Percentiles rank a stretch among this genome's conserved stretches.
Conservation (phyloP, 2,888 invertebrate species). For the Hypena proboscidalis region DNA sequence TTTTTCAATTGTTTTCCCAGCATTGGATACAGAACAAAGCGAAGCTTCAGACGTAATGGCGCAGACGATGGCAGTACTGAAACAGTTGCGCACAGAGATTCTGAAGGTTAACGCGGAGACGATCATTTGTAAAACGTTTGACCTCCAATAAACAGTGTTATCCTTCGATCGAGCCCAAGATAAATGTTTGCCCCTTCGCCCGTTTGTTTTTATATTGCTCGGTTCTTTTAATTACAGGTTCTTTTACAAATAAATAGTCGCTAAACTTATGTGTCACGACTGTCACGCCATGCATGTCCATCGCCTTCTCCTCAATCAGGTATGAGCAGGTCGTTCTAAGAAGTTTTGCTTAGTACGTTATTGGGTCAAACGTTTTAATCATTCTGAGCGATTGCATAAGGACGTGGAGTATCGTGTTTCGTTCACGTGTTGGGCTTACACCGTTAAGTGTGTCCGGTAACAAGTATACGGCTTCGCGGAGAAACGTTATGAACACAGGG, state of each 20-base stretch:
- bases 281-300: background rate
- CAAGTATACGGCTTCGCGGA: constrained; percentile 51
- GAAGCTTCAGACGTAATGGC: constrained; percentile 32
- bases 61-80: constrained; percentile 42
- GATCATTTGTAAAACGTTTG: constrained; percentile 59
- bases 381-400: constrained; percentile 55
- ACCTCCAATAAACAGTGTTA: constrained; percentile 55
- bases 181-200: constrained; percentile 43
- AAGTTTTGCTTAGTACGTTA: constrained; percentile 44
- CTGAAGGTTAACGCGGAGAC: constrained; percentile 56
- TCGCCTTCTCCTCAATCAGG: constrained; percentile 11
- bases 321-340: constrained; percentile 32
- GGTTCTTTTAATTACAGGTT: constrained; percentile 18
- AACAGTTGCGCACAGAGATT: constrained; percentile 44
- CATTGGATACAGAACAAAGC: constrained; percentile 41
- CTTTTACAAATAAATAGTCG: constrained; percentile 1
- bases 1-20: constrained; percentile 28
- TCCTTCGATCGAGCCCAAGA: constrained; percentile 43
- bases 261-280: background rate
- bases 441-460: constrained; percentile 52
- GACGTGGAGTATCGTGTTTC: constrained; percentile 53
- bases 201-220: constrained; percentile 27
- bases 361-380: constrained; percentile 58
- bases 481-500: constrained; percentile 35
- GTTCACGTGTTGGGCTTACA: constrained; percentile 53